Conservation (phyloP, 2,888 invertebrate genomes). For the Cyaniris semiargus region DNA sequence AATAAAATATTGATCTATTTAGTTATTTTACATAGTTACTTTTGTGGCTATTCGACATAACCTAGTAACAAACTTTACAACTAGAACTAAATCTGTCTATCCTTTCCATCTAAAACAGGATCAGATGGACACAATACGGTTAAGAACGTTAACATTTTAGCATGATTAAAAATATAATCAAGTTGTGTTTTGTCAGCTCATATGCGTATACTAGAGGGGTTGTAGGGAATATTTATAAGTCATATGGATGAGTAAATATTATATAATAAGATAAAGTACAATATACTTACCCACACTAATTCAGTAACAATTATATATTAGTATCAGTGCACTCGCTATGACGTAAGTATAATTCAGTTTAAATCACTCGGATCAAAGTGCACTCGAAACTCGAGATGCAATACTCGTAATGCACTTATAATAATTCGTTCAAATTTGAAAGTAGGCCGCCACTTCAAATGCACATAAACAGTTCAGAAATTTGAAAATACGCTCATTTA, state of each 20-base stretch:
- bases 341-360: conserved; percentile 35
- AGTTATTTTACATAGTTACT: neutral
- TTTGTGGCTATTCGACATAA: too few species aligned
- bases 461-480: conserved; percentile 44
- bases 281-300: neutral
- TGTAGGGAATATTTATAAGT: neutral
- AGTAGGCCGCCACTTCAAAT: conserved; percentile 59
- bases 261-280: neutral
- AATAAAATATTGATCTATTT: neutral
- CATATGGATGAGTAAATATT: neutral
- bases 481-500: neutral
- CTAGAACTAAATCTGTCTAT: neutral
- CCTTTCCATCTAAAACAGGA: neutral
- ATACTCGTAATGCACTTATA: conserved; percentile 52
- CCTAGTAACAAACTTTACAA: neutral
- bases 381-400: conserved; percentile 37
- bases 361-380: conserved; percentile 35
- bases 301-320: neutral
- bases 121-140: neutral
- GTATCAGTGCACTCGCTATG: conserved; percentile 9
- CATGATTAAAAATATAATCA: neutral
- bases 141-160: neutral
- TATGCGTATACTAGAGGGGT: neutral
- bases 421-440: conserved; percentile 56
- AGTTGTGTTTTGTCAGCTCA: neutral